Evolutionary conservation across 2,113 vertebrate genomes (phyloP), one percentile per base, ranked within the genome.

Genomic region (Cyphomyrus plagiostoma): DNA sequence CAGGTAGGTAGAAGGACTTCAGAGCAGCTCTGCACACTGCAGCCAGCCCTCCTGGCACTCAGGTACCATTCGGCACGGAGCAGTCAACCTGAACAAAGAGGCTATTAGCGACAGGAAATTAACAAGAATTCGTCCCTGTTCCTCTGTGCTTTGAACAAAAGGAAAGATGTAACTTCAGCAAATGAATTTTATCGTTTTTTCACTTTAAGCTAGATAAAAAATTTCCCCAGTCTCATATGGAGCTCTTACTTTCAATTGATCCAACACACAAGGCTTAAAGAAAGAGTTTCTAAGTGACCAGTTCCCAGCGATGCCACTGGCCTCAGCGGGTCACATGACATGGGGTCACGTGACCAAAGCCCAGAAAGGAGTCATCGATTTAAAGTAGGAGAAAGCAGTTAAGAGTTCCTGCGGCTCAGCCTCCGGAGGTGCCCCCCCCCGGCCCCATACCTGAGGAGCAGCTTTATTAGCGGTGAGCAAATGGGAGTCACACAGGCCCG

Each of bases 151-250:
- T 88, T 35, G 58, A 42, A 92, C 91, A 91, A 35, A 89, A 94
- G 92, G 93, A 94, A 94, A 95, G 95, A 95, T 94, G n/a, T 45
- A 94, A 94, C 95, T 94, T 93, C 93, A 93, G 93, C 93, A 93
- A 95, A 95, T 95, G 92, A 94, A 94, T 94, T 94, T 35, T 80
- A 80, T 42, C 6, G 74, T 89, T 91, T 92, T 93, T 95, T 94
- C 92, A 92, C 93, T 94, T 87, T 94, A 93, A 94, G 93, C 92
- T 91, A 90, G 88, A 89, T 94, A 94, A 94, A 95, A 95, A 94
- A 94, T 94, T 92, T 49, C 23, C 62, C 50, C 66, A 19, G 1
- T 62, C 26, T 90, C 89, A 89, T 9, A 88, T 93, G 93, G 93
- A 91, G 91, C 93, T 91, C 89, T 93, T 92, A 92, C 74, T 91